Evolutionary conservation across 2,797 vertebrate species (phyloP).

Genomic region (Leptodactylus fallax): DNA sequence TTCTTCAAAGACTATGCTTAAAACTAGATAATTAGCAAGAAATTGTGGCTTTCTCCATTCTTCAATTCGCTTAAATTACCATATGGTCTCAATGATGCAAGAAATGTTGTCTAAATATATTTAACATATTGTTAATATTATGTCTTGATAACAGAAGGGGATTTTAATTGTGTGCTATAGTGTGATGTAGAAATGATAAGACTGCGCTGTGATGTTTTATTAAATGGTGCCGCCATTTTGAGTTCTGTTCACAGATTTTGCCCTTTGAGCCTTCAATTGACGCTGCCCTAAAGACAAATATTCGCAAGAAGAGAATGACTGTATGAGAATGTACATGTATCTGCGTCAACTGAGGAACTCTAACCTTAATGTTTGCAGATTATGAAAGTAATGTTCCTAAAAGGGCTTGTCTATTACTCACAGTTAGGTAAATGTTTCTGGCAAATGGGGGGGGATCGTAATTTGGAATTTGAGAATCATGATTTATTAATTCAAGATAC

Average conservation of each 20-base stretch:
- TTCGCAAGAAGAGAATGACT: background rate
- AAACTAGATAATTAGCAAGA: background rate
- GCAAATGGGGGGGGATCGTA: no score
- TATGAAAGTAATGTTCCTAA: no score
- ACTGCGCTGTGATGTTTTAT: background rate
- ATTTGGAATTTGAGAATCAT: no score
- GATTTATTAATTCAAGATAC: no score
- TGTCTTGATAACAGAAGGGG: slow-evolving; percentile 1
- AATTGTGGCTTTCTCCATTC: background rate
- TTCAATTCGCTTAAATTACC: background rate
- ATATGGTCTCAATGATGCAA: slow-evolving; percentile 19
- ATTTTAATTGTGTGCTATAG: background rate
- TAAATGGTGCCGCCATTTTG: background rate
- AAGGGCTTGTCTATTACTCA: no score
- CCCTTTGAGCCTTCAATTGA: background rate
- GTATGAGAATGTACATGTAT: background rate
- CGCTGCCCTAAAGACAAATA: background rate
- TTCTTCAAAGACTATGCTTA: background rate
- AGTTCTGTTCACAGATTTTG: background rate
- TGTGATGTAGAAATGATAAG: background rate
- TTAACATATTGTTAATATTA: slow-evolving; percentile 28
- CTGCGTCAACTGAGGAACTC: background rate
- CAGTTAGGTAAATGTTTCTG: no score
- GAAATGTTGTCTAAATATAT: slow-evolving; percentile 6
- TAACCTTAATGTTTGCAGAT: no score